Evolutionary conservation across 1,140 invertebrate species (phyloP), one percentile per base, ranked within the genome.

Genomic region (Archivesica marissinica): DNA sequence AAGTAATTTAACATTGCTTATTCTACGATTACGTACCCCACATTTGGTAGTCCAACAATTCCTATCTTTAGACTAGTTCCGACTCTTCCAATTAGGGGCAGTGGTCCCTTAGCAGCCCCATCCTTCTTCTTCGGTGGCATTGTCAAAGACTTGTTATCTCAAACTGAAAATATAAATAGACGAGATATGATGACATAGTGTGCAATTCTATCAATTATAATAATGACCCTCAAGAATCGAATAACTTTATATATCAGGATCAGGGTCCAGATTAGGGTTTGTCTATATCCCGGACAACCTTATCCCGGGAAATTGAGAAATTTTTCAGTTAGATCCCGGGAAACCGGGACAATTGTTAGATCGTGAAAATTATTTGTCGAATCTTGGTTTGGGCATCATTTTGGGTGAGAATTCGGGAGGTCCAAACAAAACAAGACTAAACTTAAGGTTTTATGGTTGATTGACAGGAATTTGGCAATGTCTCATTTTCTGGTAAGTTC

Each of bases 1-100:
- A n/a, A n/a, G n/a, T n/a, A n/a, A n/a, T n/a, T n/a, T n/a, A n/a
- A n/a, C n/a, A n/a, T n/a, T n/a, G n/a, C n/a, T n/a, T n/a, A n/a
- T n/a, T n/a, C n/a, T n/a, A n/a, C n/a, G n/a, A n/a, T n/a, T 30
- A 86, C 88, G 90, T 92, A 95, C 94, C 98, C 98, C 88, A 99
- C 98, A 95, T 99, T 99, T 7, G 97, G 97, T 50, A 99, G 95
- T 30, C 98, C 98, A 88, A 99, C 98, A 89, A 99, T 99, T 61
- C 98, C 98, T 86, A 99, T 97, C 95, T 98, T 98, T 4, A 99
- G 95, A 95, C 99, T 99, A 50, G 99, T 99, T 41, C 99, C 98
- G 64, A 99, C 96, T 89, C 99, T 96, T 20, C 99, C 99, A 94
- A 99, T 97, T n/a, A 99, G 95, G 39, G 94, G 89, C 20, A 97